A percentile compares a stretch with the other conserved stretches of the same genome.
phyloP scores from a whole-genome alignment of 2,888 invertebrate genomes.

The Pollenia griseotomentosa region DNA sequence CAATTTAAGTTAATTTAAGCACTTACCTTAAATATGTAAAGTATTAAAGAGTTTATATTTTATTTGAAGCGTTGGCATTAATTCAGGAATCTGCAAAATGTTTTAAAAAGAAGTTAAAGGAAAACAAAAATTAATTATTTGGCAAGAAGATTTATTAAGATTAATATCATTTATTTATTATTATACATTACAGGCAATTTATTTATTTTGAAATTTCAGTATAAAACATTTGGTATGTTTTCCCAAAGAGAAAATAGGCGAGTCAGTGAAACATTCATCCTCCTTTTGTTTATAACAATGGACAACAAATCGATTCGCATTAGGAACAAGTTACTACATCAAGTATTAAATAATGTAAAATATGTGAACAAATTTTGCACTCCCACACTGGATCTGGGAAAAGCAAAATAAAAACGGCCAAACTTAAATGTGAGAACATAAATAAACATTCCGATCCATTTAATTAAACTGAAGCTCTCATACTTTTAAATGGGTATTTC shows the following conservation, averaged over 20 bases:
- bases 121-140: conserved; percentile 30
- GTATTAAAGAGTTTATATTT: neutral
- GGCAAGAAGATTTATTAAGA: conserved; percentile 42
- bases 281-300: conserved; percentile 3
- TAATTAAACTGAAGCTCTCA: conserved; percentile 33
- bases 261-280: neutral
- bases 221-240: conserved; percentile 6
- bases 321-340: conserved; percentile 26
- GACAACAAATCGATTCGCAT: conserved; percentile 43
- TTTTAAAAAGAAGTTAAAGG: neutral
- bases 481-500: neutral
- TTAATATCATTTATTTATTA: conserved; percentile 18
- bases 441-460: conserved; percentile 67
- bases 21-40: conserved; percentile 21
- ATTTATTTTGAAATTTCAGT: conserved; percentile 30
- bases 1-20: neutral
- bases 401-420: conserved; percentile 10
- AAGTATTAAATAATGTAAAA: conserved; percentile 25
- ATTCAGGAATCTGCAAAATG: conserved; percentile 45
- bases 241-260: conserved; percentile 21
- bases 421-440: conserved; percentile 60
- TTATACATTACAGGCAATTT: neutral
- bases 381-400: neutral
- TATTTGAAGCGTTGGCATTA: conserved; percentile 31
- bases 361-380: neutral